Base-by-base conservation (phyloP, 2,888 invertebrate species). In the Cephus spinipes region DNA sequence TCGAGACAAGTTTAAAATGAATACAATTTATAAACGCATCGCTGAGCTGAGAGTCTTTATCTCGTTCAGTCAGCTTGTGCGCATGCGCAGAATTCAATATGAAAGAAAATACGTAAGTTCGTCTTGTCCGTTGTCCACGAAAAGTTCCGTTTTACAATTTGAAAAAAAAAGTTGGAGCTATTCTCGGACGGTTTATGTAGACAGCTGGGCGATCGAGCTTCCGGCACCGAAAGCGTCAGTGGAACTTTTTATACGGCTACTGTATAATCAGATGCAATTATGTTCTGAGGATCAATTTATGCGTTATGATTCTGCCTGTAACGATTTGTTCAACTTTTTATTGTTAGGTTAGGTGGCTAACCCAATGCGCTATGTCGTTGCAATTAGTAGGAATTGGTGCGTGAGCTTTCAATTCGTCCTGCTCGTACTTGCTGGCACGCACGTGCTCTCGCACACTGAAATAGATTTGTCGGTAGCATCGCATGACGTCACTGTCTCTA, bases 401-500 rank as follows among this genome's bases (percentile, higher is more conserved):
- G 6, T 55, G 23, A 55, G 23, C 55, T 55, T 55, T 55, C 55
- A 55, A 55, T 55, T 55, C 9, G 55, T 55, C 23, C 23, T 55
- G 55, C 9, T 55, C 55, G 23, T 9, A 55, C 55, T 55, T 55
- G 23, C 9, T 15, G 55, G 55, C 55, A 55, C 55, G 55, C 71
- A 71, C 71, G 71, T 71, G 71, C 31, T 71, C 15, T 55, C 32
- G 71, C 32, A 71, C 79, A 40, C 77, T 74, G 73, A 85, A 85
- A 85, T 85, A 85, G 79, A 82, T 73, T 30, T 69, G 68, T 68
- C 80, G 78, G 77, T 82, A 81, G 82, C 85, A 82, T 81, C 81
- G 76, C 80, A 77, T 85, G 84, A 85, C 85, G 81, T 82, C 81
- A 82, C 68, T 73, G 74, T 69, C 71, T 36, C 71, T 36, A 35